These are phyloP conservation scores for Meloidogyne chitwoodi DNA, from an alignment of 1,140 invertebrate species.

Conservation along the genomic window DNA sequence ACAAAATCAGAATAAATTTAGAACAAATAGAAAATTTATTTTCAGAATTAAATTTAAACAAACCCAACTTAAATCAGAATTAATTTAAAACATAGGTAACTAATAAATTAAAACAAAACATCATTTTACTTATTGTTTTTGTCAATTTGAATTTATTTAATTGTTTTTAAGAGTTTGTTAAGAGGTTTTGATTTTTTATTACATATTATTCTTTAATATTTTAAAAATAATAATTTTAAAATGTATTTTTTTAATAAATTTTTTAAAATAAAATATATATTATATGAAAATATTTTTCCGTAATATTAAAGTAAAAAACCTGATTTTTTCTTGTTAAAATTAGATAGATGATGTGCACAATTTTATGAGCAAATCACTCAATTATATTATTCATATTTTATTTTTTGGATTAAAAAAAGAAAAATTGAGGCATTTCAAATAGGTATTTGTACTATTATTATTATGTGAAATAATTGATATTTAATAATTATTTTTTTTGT, in stretches of 20 bases:
- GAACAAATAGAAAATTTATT: neutral
- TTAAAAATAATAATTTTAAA: too few relatives aligned
- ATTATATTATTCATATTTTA: neutral
- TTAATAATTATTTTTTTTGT: too few relatives aligned
- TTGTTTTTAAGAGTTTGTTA: too few relatives aligned
- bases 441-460: neutral
- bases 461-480: neutral
- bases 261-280: neutral
- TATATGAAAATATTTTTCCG: neutral
- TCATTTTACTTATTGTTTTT: too few relatives aligned
- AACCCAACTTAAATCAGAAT: too few relatives aligned
- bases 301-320: neutral
- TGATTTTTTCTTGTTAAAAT: neutral
- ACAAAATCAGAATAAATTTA: neutral
- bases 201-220: too few relatives aligned
- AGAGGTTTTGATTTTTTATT: too few relatives aligned
- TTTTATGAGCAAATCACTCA: neutral
- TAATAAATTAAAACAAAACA: too few relatives aligned
- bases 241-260: too few relatives aligned
- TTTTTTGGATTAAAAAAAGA: neutral
- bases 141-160: too few relatives aligned
- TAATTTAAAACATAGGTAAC: too few relatives aligned
- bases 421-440: neutral
- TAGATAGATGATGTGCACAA: neutral
- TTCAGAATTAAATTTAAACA: neutral